phyloP scores from a whole-genome alignment of 2,797 vertebrate genomes.

The Botia kubotai region DNA sequence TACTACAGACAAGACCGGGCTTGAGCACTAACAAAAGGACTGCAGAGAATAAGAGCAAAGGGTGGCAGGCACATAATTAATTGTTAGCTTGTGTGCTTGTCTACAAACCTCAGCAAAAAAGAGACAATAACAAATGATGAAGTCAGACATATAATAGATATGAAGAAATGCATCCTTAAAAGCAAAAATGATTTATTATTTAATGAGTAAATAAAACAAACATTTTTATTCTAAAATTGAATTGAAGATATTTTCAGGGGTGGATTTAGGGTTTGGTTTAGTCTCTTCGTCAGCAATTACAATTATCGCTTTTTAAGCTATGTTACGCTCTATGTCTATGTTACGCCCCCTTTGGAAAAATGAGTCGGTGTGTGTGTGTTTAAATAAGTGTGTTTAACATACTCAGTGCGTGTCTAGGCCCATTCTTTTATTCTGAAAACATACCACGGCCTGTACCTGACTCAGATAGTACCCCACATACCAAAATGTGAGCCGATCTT shows the following conservation, averaged over 20 bases:
- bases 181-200: too few relatives aligned
- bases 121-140: slow-evolving; percentile 26
- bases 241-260: too few relatives aligned
- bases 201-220: too few relatives aligned
- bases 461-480: slow-evolving; percentile 61
- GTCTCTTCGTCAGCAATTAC: not conserved
- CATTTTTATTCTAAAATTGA: too few relatives aligned
- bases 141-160: not conserved
- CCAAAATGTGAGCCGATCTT: slow-evolving; percentile 51
- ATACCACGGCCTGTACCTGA: slow-evolving; percentile 66
- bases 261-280: not conserved
- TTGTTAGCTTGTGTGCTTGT: slow-evolving; percentile 15
- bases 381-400: slow-evolving; percentile 28
- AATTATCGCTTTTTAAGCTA: not conserved
- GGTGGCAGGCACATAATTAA: slow-evolving; percentile 2
- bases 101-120: slow-evolving; percentile 20
- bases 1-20: slow-evolving; percentile 57
- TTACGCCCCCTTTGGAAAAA: not conserved
- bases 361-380: not conserved
- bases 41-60: slow-evolving; percentile 33
- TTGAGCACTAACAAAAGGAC: slow-evolving; percentile 42
- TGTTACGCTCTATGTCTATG: not conserved
- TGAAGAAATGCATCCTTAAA: too few relatives aligned
- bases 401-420: slow-evolving; percentile 60
- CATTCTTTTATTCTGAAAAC: slow-evolving; percentile 54